Conservation (phyloP, 2,113 vertebrate species). For the Chelonoidis abingdonii region DNA sequence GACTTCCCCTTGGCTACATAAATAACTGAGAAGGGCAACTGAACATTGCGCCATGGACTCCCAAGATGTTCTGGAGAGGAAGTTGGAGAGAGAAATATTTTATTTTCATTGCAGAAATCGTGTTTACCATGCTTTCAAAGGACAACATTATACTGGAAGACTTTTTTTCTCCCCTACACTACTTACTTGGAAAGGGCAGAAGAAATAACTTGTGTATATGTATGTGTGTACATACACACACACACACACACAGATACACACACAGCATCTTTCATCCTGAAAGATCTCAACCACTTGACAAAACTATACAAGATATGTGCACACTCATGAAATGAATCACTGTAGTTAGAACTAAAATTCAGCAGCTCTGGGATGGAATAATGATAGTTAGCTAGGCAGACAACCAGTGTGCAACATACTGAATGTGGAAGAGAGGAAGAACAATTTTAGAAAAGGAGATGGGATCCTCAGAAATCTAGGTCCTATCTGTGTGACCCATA, state of each 20-base stretch:
- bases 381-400: neutral
- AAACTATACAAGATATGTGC: neutral
- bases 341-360: neutral
- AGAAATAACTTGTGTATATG: accelerated
- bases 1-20: constrained; percentile 72
- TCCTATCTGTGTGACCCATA: neutral
- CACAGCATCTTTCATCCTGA: neutral
- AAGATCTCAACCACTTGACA: neutral
- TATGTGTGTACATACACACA: too few relatives aligned
- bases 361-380: neutral
- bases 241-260: too few relatives aligned
- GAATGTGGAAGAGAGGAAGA: neutral
- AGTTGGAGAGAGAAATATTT: neutral
- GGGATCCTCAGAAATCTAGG: neutral
- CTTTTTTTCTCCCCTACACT: neutral
- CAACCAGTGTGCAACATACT: neutral
- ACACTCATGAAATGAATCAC: neutral
- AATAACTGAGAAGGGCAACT: constrained; percentile 75
- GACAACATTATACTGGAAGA: neutral
- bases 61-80: constrained; percentile 78
- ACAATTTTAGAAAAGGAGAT: neutral
- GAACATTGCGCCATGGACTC: constrained; percentile 71
- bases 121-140: neutral
- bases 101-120: neutral
- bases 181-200: neutral